Percentiles rank a stretch among this genome's conserved stretches.
phyloP scores from a whole-genome alignment of 2,888 invertebrate genomes.

The Hofmannophila pseudospretella region DNA sequence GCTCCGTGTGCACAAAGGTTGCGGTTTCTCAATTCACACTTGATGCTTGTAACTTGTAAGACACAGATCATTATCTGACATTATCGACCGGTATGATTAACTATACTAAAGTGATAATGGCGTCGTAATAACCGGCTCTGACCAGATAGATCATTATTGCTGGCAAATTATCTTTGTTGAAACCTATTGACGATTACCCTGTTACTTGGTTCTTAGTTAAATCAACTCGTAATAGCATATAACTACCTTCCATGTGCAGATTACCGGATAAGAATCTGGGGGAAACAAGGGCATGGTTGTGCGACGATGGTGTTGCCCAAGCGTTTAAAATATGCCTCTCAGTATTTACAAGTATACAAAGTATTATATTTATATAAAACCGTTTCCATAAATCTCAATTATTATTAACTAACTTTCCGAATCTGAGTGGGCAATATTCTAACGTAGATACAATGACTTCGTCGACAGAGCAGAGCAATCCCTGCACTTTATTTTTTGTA shows the following conservation, averaged over 20 bases:
- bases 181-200: slow-evolving; percentile 21
- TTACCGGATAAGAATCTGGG: neutral
- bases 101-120: slow-evolving; percentile 64
- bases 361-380: too few relatives aligned
- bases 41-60: slow-evolving; percentile 36
- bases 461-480: too few relatives aligned
- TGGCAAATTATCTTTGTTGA: slow-evolving; percentile 46
- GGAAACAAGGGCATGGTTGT: too few relatives aligned
- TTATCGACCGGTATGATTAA: slow-evolving; percentile 60
- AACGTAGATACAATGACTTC: too few relatives aligned
- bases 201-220: slow-evolving; percentile 28
- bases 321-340: too few relatives aligned
- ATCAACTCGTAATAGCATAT: slow-evolving; percentile 29
- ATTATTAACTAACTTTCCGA: too few relatives aligned
- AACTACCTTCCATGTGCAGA: slow-evolving; percentile 11
- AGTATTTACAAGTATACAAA: too few relatives aligned
- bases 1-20: slow-evolving; percentile 29
- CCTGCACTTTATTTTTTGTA: too few relatives aligned
- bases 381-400: too few relatives aligned
- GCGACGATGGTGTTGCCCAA: too few relatives aligned
- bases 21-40: slow-evolving; percentile 58
- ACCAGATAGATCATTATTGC: slow-evolving; percentile 30
- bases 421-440: too few relatives aligned
- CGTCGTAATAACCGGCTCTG: slow-evolving; percentile 44
- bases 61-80: slow-evolving; percentile 57